Conservation (phyloP, 2,113 vertebrate genomes). For the Anas platyrhynchos region DNA sequence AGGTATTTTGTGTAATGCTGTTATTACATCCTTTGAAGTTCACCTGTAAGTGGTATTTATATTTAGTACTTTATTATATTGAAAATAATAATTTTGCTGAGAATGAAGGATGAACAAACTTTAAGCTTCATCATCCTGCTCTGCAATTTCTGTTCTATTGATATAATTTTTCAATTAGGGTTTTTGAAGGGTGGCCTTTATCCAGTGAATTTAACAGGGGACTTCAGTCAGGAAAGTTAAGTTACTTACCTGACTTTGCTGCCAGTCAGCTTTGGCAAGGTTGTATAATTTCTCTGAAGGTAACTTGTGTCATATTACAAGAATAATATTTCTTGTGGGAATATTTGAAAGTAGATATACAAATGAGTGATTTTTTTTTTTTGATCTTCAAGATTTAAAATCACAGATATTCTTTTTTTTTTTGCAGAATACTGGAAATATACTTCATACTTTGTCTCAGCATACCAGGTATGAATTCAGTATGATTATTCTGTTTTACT, state of each 20-base stretch:
- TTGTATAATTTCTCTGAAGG: background rate
- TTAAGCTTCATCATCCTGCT: background rate
- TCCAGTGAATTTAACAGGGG: rapidly evolving
- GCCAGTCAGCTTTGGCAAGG: background rate
- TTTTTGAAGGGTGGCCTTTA: background rate
- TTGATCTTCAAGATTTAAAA: background rate
- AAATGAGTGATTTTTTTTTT: background rate
- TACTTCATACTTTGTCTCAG: slow-evolving; percentile 83
- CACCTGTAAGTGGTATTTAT: background rate
- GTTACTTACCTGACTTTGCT: background rate
- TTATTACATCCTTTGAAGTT: background rate
- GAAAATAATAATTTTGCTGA: background rate
- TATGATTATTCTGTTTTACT: background rate
- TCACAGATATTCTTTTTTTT: slow-evolving; percentile 9
- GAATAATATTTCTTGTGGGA: background rate
- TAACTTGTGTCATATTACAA: background rate
- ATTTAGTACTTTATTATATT: background rate
- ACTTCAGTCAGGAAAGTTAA: background rate
- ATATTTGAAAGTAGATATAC: background rate
- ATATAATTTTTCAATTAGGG: background rate
- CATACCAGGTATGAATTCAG: slow-evolving; percentile 83
- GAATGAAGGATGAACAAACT: background rate
- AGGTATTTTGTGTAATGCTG: background rate
- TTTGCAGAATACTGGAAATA: slow-evolving; percentile 79
- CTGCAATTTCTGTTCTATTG: background rate